Conservation (phyloP, 1,140 invertebrate genomes). For the Colletes latitarsis region DNA sequence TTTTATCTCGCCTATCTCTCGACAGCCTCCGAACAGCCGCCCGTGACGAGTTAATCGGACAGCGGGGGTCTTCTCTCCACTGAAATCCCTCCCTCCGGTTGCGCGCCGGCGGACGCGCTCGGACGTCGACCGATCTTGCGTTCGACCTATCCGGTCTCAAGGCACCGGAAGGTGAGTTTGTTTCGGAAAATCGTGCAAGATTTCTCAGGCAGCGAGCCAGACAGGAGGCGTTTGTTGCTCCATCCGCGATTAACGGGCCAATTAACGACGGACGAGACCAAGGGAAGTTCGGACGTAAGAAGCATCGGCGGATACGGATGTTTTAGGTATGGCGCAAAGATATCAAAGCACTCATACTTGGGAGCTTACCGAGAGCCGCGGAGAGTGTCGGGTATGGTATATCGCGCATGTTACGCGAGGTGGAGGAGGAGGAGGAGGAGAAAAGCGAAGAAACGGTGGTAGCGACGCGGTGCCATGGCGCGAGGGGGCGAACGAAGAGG, state of each 20-base stretch:
- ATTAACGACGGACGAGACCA: background rate
- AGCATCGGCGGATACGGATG: constrained; percentile 56
- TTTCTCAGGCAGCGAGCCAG: too few relatives aligned
- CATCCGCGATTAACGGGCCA: too few relatives aligned
- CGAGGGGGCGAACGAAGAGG: constrained; percentile 26
- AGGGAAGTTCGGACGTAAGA: constrained; percentile 53
- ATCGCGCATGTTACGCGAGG: constrained; percentile 28
- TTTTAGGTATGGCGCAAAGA: constrained; percentile 63
- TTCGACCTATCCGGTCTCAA: too few relatives aligned
- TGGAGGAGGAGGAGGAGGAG: constrained; percentile 2
- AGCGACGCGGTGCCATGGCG: constrained; percentile 27
- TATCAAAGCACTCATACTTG: constrained; percentile 66
- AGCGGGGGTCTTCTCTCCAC: constrained; percentile 11
- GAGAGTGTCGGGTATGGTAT: constrained; percentile 55
- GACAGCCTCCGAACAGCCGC: constrained; percentile 64
- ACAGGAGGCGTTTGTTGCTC: too few relatives aligned
- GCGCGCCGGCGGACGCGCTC: background rate
- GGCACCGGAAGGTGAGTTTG: background rate
- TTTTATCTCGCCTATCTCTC: constrained; percentile 35
- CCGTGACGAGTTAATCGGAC: constrained; percentile 78
- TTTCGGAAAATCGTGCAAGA: too few relatives aligned
- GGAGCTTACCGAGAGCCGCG: constrained; percentile 46
- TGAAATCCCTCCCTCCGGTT: constrained; percentile 26
- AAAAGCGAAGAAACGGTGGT: constrained; percentile 53
- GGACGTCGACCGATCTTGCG: too few relatives aligned